Evolutionary conservation across 1,140 invertebrate genomes (phyloP).

Genomic region (Globodera rostochiensis): DNA sequence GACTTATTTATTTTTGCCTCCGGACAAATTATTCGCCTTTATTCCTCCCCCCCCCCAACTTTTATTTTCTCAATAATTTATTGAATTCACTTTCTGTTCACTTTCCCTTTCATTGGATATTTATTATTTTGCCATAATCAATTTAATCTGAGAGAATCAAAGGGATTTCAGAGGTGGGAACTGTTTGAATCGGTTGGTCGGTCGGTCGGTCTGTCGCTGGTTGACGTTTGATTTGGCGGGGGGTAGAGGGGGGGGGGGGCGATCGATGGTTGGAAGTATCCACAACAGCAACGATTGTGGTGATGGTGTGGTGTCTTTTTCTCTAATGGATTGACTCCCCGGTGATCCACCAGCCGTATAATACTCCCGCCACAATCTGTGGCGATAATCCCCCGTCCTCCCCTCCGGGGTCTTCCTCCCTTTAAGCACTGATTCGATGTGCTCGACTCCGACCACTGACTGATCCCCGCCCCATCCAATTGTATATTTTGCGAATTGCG

Average conservation of each 20-base stretch:
- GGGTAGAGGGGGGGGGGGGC: too few species aligned
- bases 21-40: not conserved
- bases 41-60: too few species aligned
- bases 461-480: not conserved
- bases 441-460: not conserved
- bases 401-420: not conserved
- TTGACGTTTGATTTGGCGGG: not conserved
- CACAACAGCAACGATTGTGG: not conserved
- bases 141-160: not conserved
- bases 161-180: not conserved
- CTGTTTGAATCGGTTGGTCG: not conserved
- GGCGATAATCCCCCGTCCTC: not conserved
- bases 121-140: not conserved
- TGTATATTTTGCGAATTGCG: conserved; percentile 2
- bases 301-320: not conserved
- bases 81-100: too few species aligned
- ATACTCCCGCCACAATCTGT: not conserved
- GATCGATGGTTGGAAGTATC: not conserved
- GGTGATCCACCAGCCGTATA: not conserved
- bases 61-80: not conserved
- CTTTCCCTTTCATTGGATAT: not conserved
- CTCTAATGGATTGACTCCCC: not conserved
- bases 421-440: not conserved
- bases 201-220: not conserved
- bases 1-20: not conserved